Conservation (phyloP, 2,797 vertebrate genomes). For the Lutjanus argentimaculatus region DNA sequence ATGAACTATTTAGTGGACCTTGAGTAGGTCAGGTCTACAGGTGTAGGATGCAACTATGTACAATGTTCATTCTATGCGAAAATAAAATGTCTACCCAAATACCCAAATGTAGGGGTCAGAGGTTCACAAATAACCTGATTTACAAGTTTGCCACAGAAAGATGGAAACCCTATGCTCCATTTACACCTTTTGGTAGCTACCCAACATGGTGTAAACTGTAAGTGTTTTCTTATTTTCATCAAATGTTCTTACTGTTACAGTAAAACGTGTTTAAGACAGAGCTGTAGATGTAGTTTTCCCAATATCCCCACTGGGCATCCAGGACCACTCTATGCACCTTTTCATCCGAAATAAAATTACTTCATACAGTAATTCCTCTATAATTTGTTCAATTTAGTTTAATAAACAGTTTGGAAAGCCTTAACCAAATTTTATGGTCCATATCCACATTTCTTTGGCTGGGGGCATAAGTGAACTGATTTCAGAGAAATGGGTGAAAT, state of each 20-base stretch:
- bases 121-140: too few species aligned
- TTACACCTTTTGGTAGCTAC: neutral
- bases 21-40: neutral
- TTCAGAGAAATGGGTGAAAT: slow-evolving; percentile 30
- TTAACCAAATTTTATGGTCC: slow-evolving; percentile 19
- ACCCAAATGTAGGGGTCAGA: neutral
- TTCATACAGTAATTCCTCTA: slow-evolving; percentile 4
- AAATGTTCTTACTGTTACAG: neutral
- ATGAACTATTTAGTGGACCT: too few species aligned
- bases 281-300: neutral
- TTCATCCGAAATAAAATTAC: neutral
- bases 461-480: neutral
- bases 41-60: neutral
- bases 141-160: neutral
- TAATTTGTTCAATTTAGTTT: slow-evolving; percentile 15
- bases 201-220: neutral
- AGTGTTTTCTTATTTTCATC: neutral
- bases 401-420: slow-evolving; percentile 15
- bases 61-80: neutral
- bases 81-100: neutral
- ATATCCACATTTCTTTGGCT: slow-evolving; percentile 39
- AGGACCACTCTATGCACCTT: neutral
- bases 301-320: neutral
- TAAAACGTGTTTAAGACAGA: neutral
- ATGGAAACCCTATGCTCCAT: neutral